Conservation (phyloP, 2,888 invertebrate genomes). For the Candidula unifasciata region DNA sequence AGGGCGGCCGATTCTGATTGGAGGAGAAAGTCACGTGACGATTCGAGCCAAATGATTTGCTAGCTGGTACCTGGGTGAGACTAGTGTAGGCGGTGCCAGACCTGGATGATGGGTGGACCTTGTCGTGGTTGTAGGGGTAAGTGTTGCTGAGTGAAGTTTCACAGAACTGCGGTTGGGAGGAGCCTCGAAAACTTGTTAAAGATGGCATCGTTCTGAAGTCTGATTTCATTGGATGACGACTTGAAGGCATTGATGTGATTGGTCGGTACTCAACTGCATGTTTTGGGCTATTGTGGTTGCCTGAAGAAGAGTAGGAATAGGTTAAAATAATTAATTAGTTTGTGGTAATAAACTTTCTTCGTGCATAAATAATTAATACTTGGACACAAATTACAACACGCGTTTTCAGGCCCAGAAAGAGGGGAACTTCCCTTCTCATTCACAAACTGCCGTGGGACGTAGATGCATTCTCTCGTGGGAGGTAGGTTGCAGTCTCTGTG, state of each 20-base stretch:
- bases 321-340: background rate
- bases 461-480: too few relatives aligned
- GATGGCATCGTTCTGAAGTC: constrained; percentile 49
- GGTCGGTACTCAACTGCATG: constrained; percentile 46
- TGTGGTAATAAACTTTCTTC: background rate
- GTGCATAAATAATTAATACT: too few relatives aligned
- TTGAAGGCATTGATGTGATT: constrained; percentile 35
- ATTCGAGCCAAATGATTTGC: constrained; percentile 19
- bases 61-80: constrained; percentile 35
- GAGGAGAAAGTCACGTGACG: constrained; percentile 49
- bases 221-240: constrained; percentile 45
- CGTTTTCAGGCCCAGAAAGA: too few relatives aligned
- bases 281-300: constrained; percentile 48
- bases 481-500: too few relatives aligned
- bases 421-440: too few relatives aligned
- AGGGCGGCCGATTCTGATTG: constrained; percentile 13
- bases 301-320: constrained; percentile 20
- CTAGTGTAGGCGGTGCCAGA: constrained; percentile 43
- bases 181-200: constrained; percentile 37
- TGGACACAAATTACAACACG: too few relatives aligned
- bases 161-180: constrained; percentile 15
- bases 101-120: constrained; percentile 42
- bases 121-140: constrained; percentile 43
- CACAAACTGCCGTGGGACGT: too few relatives aligned
- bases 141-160: constrained; percentile 36